A percentile compares a stretch with the other conserved stretches of the same genome.
Conservation (phyloP, 2,113 vertebrate species). For the Cavia aperea region DNA sequence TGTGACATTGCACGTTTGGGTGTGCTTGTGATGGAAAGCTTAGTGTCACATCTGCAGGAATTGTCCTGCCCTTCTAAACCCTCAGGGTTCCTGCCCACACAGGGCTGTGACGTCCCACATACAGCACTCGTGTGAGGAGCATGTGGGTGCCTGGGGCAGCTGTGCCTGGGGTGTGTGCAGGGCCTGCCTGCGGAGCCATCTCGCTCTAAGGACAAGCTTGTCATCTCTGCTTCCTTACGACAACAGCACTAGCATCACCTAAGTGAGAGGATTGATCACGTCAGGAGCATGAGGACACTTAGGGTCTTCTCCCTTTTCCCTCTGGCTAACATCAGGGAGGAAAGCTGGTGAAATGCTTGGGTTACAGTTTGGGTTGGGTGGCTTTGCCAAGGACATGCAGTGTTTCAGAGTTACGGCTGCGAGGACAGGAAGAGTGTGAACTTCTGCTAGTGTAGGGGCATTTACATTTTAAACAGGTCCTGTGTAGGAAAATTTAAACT, state of each 20-base stretch:
- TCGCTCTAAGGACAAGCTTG: not conserved
- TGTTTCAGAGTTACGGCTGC: not conserved
- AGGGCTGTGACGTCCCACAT: not conserved
- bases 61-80: not conserved
- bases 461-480: conserved; percentile 7
- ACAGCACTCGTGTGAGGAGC: not conserved
- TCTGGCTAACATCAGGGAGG: not conserved
- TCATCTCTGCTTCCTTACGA: not conserved
- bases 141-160: not conserved
- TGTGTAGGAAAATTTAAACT: not conserved
- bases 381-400: not conserved
- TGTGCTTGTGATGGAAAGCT: not conserved
- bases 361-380: not conserved
- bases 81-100: not conserved
- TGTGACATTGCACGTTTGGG: not conserved
- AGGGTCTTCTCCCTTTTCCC: not conserved
- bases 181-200: not conserved
- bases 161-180: not conserved
- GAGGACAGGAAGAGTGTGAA: conserved; percentile 3
- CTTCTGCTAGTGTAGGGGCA: not conserved
- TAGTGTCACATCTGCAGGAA: not conserved
- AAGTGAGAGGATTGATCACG: not conserved
- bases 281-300: not conserved
- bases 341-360: not conserved
- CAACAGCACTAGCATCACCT: not conserved